phyloP scores from a whole-genome alignment of 2,888 invertebrate genomes.

The Ligdia adustata region DNA sequence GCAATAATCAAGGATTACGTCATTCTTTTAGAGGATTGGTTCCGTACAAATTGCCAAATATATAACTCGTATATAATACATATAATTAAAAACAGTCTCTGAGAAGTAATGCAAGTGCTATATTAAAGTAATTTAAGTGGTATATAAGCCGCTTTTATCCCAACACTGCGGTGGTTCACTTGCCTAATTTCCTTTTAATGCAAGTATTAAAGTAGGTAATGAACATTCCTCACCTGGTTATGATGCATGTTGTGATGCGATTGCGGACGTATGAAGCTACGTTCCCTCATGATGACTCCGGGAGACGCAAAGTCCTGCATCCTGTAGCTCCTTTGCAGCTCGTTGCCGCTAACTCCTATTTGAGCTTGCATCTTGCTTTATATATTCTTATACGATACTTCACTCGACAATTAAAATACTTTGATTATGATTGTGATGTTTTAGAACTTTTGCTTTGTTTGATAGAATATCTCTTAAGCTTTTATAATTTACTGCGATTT shows the following conservation, averaged over 20 bases:
- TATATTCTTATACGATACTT: too few relatives aligned
- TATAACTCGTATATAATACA: too few relatives aligned
- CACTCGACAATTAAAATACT: slow-evolving; percentile 1
- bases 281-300: slow-evolving; percentile 86
- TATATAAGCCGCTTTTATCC: too few relatives aligned
- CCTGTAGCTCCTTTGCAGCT: slow-evolving; percentile 79
- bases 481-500: neutral
- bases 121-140: too few relatives aligned
- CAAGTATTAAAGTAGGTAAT: too few relatives aligned
- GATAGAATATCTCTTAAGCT: neutral
- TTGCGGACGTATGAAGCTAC: slow-evolving; percentile 88
- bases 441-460: slow-evolving; percentile 14
- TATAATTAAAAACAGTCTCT: too few relatives aligned
- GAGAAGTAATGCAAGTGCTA: too few relatives aligned
- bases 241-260: slow-evolving; percentile 83
- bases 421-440: neutral
- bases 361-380: slow-evolving; percentile 74
- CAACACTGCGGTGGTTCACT: too few relatives aligned
- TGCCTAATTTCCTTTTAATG: too few relatives aligned
- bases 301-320: slow-evolving; percentile 83
- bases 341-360: slow-evolving; percentile 70
- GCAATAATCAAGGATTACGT: too few relatives aligned
- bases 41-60: too few relatives aligned
- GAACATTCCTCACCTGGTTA: slow-evolving; percentile 79
- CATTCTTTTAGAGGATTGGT: too few relatives aligned